Conservation (phyloP, 2,797 vertebrate genomes). For the Liparis tanakae region DNA sequence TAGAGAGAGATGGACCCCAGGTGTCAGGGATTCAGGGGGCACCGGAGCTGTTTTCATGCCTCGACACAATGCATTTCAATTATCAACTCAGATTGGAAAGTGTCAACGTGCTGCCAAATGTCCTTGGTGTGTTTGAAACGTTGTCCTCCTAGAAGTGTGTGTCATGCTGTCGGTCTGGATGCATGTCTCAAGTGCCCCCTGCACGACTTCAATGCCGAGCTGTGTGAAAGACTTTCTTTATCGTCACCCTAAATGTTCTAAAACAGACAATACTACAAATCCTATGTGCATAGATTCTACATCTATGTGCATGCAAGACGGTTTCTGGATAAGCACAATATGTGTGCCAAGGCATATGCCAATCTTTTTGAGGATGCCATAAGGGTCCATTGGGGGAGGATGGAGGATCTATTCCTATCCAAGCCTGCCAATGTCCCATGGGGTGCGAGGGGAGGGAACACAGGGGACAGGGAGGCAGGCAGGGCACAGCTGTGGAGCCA, state of each 20-base stretch:
- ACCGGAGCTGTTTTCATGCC: conserved; percentile 23
- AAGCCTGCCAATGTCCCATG: conserved; percentile 70
- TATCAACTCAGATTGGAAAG: conserved; percentile 58
- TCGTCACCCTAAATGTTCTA: background rate
- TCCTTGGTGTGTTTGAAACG: conserved; percentile 42
- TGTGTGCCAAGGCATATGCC: conserved; percentile 37
- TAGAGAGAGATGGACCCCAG: conserved; percentile 52
- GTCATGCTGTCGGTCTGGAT: conserved; percentile 2
- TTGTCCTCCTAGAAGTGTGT: conserved; percentile 6
- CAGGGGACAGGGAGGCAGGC: conserved; percentile 58
- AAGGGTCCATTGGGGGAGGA: conserved; percentile 40
- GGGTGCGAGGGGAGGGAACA: conserved; percentile 56
- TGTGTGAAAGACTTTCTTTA: conserved; percentile 8
- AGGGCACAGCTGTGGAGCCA: conserved; percentile 74
- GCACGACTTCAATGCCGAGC: background rate
- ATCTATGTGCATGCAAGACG: background rate
- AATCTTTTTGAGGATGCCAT: conserved; percentile 40
- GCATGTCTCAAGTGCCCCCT: background rate
- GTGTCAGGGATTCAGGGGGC: conserved; percentile 53
- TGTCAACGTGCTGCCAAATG: conserved; percentile 40
- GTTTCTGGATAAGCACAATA: conserved; percentile 7
- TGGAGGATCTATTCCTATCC: conserved; percentile 61
- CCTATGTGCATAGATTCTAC: too few relatives aligned
- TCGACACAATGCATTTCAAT: conserved; percentile 58
- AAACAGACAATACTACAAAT: conserved; percentile 6